phyloP scores from a whole-genome alignment of 2,797 vertebrate species.

The Antrozous pallidus region DNA sequence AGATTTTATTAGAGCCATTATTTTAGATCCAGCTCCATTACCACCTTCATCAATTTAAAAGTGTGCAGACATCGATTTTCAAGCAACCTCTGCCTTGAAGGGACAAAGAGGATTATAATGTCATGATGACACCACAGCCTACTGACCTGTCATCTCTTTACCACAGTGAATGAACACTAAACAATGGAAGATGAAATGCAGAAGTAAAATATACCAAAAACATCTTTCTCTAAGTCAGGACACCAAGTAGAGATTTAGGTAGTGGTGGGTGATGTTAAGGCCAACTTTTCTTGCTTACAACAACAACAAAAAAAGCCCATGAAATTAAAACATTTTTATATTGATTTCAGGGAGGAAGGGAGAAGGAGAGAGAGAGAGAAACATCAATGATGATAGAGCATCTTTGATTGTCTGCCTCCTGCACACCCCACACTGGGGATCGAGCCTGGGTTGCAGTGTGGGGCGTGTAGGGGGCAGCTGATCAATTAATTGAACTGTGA shows the following conservation, averaged over 20 bases:
- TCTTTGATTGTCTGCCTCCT: too few species aligned
- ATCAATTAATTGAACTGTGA: too few species aligned
- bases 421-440: too few species aligned
- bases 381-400: too few species aligned
- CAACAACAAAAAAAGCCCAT: background rate
- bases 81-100: constrained; percentile 2
- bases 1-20: background rate
- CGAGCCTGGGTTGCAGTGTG: too few species aligned
- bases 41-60: constrained; percentile 33
- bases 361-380: too few species aligned
- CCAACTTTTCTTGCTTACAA: background rate
- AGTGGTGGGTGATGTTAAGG: background rate
- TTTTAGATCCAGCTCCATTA: constrained; percentile 26
- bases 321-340: too few species aligned
- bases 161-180: background rate
- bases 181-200: background rate
- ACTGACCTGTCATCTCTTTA: background rate
- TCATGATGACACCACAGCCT: background rate
- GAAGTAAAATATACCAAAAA: background rate
- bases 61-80: constrained; percentile 32
- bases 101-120: background rate
- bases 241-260: background rate
- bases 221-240: background rate
- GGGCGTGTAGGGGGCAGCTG: too few species aligned
- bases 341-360: too few species aligned